Conservation (phyloP, 2,797 vertebrate genomes). For the Peromyscus attwateri region DNA sequence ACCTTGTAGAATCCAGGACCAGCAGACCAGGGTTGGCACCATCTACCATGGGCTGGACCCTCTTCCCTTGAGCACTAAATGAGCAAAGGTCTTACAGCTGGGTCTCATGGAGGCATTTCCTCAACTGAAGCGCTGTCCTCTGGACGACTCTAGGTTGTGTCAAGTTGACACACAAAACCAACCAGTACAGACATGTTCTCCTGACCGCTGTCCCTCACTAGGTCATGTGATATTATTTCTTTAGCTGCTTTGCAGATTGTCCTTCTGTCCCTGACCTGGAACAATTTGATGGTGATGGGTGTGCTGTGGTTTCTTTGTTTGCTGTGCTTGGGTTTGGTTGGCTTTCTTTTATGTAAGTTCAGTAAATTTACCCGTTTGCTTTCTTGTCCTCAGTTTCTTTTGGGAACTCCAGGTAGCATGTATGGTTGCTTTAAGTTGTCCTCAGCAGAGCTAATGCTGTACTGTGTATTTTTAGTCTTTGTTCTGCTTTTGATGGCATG, state of each 20-base stretch:
- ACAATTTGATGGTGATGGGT: background rate
- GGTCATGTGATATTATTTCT: background rate
- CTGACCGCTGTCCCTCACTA: background rate
- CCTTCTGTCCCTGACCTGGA: background rate
- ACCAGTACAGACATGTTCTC: background rate
- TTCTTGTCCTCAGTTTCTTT: background rate
- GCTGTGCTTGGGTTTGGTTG: background rate
- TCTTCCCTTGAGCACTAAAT: background rate
- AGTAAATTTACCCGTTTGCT: background rate
- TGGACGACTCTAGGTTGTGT: background rate
- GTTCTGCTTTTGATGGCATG: background rate
- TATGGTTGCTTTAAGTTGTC: background rate
- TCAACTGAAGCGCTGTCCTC: background rate
- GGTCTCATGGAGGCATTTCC: background rate
- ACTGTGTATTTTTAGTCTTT: background rate
- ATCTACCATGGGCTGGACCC: background rate
- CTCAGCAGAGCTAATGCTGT: background rate
- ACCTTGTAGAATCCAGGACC: background rate
- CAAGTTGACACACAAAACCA: background rate
- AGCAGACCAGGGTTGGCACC: background rate
- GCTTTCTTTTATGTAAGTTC: background rate
- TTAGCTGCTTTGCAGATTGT: background rate
- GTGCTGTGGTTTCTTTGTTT: background rate
- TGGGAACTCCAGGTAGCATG: background rate
- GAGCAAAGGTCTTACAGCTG: background rate